Conservation (phyloP, 2,797 vertebrate species). For the Etheostoma nigrum region DNA sequence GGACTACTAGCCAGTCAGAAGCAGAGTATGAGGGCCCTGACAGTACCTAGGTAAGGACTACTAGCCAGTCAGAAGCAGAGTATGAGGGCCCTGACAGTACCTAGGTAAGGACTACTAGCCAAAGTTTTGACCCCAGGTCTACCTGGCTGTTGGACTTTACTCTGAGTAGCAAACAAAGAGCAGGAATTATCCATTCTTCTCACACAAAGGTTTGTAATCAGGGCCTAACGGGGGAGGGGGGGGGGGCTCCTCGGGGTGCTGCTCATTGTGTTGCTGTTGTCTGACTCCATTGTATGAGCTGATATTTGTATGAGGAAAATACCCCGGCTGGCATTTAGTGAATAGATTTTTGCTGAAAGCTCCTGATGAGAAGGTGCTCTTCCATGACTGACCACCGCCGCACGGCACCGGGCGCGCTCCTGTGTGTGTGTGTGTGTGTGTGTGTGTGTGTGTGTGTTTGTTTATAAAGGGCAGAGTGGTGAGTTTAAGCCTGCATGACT, state of each 20-base stretch:
- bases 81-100: no score
- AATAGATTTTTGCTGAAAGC: constrained; percentile 64
- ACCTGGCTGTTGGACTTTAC: constrained; percentile 32
- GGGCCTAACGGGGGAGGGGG: constrained; percentile 28
- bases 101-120: no score
- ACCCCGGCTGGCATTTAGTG: constrained; percentile 53
- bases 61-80: no score
- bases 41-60: no score
- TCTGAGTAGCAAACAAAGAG: constrained; percentile 44
- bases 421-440: constrained; percentile 2
- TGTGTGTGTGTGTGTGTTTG: constrained; percentile 26
- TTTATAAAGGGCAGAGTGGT: constrained; percentile 47
- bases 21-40: no score
- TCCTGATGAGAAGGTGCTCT: constrained; percentile 57
- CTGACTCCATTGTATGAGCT: constrained; percentile 49
- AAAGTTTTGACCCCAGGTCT: background rate
- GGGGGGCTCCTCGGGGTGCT: constrained; percentile 28
- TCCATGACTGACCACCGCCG: constrained; percentile 44
- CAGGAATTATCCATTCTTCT: constrained; percentile 54
- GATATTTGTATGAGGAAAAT: constrained; percentile 46
- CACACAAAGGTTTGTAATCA: constrained; percentile 64
- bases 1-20: no score
- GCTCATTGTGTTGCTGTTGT: constrained; percentile 56
- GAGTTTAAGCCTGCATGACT: constrained; percentile 62
- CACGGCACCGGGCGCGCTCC: no score